phyloP scores from a whole-genome alignment of 2,797 vertebrate genomes.

The Botia almorhae region DNA sequence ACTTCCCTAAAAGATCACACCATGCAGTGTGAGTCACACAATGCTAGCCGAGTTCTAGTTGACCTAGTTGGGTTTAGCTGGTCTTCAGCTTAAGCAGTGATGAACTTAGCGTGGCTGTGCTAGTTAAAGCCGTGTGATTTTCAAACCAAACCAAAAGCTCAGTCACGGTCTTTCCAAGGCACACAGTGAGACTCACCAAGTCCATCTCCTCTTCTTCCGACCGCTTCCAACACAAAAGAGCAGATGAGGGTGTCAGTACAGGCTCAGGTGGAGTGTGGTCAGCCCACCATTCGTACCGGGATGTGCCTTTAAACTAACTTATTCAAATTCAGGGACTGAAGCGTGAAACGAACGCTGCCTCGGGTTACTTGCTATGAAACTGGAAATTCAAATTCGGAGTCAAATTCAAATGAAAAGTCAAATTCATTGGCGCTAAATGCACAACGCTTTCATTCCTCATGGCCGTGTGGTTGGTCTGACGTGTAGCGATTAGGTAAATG shows the following conservation, averaged over 20 bases:
- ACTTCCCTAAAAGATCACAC: slow-evolving; percentile 65
- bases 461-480: slow-evolving; percentile 25
- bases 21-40: slow-evolving; percentile 72
- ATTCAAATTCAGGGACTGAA: slow-evolving; percentile 50
- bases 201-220: slow-evolving; percentile 99
- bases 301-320: slow-evolving; percentile 18
- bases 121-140: slow-evolving; percentile 33
- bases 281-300: neutral
- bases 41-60: slow-evolving; percentile 32
- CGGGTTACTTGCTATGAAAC: slow-evolving; percentile 35
- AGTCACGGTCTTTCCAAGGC: slow-evolving; percentile 65
- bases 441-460: slow-evolving; percentile 37
- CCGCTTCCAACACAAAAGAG: slow-evolving; percentile 86
- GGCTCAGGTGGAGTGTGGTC: slow-evolving; percentile 47
- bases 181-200: slow-evolving; percentile 89
- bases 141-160: slow-evolving; percentile 52
- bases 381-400: slow-evolving; percentile 53
- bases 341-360: slow-evolving; percentile 32
- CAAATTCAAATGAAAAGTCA: slow-evolving; percentile 48
- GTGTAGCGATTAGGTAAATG: slow-evolving; percentile 34
- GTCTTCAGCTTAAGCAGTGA: slow-evolving; percentile 60
- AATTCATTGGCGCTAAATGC: slow-evolving; percentile 35
- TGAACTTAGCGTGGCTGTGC: slow-evolving; percentile 39
- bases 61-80: slow-evolving; percentile 51
- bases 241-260: slow-evolving; percentile 74